A percentile compares a stretch with the other conserved stretches of the same genome.
phyloP scores from a whole-genome alignment of 2,888 invertebrate species.

The Epinotia brunnichana region DNA sequence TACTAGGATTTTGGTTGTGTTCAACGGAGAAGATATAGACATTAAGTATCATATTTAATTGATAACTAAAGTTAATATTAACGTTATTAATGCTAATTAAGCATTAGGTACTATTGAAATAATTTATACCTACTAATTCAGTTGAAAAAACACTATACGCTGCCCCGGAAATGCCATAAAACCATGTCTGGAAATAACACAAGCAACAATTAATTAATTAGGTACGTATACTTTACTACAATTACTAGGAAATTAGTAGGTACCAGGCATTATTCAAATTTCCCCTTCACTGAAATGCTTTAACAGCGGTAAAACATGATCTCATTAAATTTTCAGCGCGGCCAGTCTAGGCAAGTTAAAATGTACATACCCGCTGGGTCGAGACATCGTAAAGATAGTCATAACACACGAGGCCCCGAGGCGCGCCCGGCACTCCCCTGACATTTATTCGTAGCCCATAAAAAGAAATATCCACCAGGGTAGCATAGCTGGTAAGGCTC shows the following conservation, averaged over 20 bases:
- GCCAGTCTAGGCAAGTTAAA: neutral
- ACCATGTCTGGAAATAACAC: no score
- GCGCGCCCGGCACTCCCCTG: constrained; percentile 78
- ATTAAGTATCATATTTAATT: no score
- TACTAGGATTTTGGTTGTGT: no score
- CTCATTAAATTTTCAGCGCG: neutral
- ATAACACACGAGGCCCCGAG: constrained; percentile 59
- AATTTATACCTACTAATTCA: no score
- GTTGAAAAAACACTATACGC: no score
- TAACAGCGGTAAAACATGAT: neutral
- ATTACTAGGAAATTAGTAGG: neutral
- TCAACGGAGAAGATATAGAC: no score
- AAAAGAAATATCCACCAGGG: constrained; percentile 82
- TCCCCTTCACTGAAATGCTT: neutral
- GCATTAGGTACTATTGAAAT: no score
- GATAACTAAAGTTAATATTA: no score
- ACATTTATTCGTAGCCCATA: constrained; percentile 81
- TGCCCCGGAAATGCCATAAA: no score
- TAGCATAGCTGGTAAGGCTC: constrained; percentile 70
- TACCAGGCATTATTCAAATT: neutral
- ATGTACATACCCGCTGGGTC: neutral
- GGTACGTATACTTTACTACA: neutral
- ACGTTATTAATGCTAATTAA: no score
- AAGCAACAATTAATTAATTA: neutral
- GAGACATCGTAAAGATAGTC: constrained; percentile 58